Evolutionary conservation across 1,140 invertebrate species (phyloP).

Genomic region (Daktulosphaira vitifoliae): DNA sequence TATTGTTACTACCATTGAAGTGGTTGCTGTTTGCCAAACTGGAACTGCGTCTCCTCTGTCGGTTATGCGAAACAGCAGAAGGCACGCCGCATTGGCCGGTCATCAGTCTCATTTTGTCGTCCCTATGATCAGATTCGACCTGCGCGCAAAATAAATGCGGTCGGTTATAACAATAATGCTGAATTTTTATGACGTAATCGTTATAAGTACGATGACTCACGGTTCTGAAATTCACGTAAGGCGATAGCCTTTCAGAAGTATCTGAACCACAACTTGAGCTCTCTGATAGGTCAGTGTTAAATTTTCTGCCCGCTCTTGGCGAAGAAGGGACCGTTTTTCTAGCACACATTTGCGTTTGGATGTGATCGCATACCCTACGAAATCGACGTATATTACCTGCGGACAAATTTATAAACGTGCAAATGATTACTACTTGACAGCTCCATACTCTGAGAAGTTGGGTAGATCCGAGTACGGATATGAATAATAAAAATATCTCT

Average conservation of each 20-base stretch:
- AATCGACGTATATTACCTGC: slow-evolving; percentile 89
- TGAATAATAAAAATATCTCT: too few species aligned
- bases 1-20: slow-evolving; percentile 8
- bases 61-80: background rate
- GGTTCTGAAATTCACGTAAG: slow-evolving; percentile 53
- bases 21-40: slow-evolving; percentile 2
- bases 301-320: slow-evolving; percentile 58
- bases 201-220: slow-evolving; percentile 33
- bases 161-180: background rate
- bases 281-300: slow-evolving; percentile 61
- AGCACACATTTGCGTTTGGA: slow-evolving; percentile 77
- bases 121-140: slow-evolving; percentile 1
- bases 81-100: background rate
- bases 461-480: too few species aligned
- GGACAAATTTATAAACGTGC: background rate
- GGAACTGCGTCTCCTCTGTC: slow-evolving; percentile 5
- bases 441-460: too few species aligned
- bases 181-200: too few species aligned
- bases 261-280: slow-evolving; percentile 75
- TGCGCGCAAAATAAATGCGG: background rate
- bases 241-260: slow-evolving; percentile 63
- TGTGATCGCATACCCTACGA: slow-evolving; percentile 90
- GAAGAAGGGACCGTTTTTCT: slow-evolving; percentile 61
- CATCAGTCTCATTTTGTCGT: slow-evolving; percentile 13
- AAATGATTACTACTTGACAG: too few species aligned